Evolutionary conservation across 2,888 invertebrate species (phyloP).

Genomic region (Sphecodes monilicornis): DNA sequence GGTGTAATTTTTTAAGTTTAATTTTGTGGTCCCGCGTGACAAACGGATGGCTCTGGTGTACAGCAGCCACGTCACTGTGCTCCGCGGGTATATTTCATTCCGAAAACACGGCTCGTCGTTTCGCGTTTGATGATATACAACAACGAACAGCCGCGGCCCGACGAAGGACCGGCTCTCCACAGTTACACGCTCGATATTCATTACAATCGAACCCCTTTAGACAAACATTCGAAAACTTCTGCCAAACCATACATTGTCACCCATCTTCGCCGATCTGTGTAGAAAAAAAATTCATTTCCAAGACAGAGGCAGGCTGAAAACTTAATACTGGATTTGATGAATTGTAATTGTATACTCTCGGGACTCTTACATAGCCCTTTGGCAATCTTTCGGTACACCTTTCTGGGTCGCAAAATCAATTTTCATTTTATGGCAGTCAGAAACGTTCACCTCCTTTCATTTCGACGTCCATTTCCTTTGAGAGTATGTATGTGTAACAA

Average conservation of each 20-base stretch:
- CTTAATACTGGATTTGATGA: neutral
- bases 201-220: slow-evolving; percentile 13
- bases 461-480: too few relatives aligned
- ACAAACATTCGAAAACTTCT: neutral
- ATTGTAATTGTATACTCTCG: too few relatives aligned
- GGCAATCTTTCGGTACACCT: too few relatives aligned
- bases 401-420: too few relatives aligned
- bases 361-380: too few relatives aligned
- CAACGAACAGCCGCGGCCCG: slow-evolving; percentile 25
- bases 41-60: slow-evolving; percentile 66
- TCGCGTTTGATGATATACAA: slow-evolving; percentile 60
- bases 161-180: neutral
- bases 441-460: too few relatives aligned
- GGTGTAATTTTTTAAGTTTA: slow-evolving; percentile 76
- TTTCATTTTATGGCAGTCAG: too few relatives aligned
- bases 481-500: too few relatives aligned
- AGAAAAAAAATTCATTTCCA: neutral
- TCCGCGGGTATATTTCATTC: slow-evolving; percentile 64
- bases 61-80: slow-evolving; percentile 42
- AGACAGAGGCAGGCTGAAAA: neutral
- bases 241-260: neutral
- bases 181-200: neutral
- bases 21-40: slow-evolving; percentile 74
- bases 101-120: slow-evolving; percentile 64
- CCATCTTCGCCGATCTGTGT: too few relatives aligned